Evolutionary conservation across 2,888 invertebrate species (phyloP).

Genomic region (Drosophila robusta): DNA sequence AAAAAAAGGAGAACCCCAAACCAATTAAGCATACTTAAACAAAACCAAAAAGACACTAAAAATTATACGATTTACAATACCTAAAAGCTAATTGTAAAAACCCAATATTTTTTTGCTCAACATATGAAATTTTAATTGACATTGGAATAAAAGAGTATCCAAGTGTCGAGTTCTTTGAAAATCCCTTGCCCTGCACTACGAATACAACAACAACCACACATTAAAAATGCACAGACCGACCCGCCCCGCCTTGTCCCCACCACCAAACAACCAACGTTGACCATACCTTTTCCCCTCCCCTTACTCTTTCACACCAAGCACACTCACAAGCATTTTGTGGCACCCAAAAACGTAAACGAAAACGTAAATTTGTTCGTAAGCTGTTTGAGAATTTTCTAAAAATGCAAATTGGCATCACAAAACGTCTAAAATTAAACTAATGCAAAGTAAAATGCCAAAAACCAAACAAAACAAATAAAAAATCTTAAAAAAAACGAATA

Average conservation of each 20-base stretch:
- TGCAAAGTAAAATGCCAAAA: slow-evolving; percentile 38
- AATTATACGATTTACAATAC: slow-evolving; percentile 74
- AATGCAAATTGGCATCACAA: slow-evolving; percentile 55
- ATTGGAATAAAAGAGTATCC: slow-evolving; percentile 17
- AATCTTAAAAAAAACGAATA: slow-evolving; percentile 14
- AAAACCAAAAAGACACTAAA: slow-evolving; percentile 37
- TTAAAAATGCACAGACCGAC: slow-evolving; percentile 23
- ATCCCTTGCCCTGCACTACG: slow-evolving; percentile 8
- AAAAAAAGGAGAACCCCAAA: slow-evolving; percentile 10
- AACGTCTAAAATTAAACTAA: slow-evolving; percentile 53
- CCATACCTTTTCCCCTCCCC: neutral
- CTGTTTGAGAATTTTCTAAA: slow-evolving; percentile 67
- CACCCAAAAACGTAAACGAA: slow-evolving; percentile 57
- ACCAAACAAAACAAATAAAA: slow-evolving; percentile 16
- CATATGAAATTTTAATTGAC: slow-evolving; percentile 26
- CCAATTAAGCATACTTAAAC: slow-evolving; percentile 56
- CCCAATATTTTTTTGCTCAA: slow-evolving; percentile 48
- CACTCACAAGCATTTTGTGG: slow-evolving; percentile 52
- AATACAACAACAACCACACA: slow-evolving; percentile 10
- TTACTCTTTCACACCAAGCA: slow-evolving; percentile 1
- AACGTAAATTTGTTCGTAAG: slow-evolving; percentile 54
- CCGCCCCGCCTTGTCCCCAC: too few species aligned
- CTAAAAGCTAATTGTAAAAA: slow-evolving; percentile 58
- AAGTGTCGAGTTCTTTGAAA: slow-evolving; percentile 19
- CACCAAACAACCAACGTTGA: neutral